These are phyloP conservation scores for Brachionus manjavacas DNA, from an alignment of 1,140 invertebrate genomes.

Conservation along the genomic window DNA sequence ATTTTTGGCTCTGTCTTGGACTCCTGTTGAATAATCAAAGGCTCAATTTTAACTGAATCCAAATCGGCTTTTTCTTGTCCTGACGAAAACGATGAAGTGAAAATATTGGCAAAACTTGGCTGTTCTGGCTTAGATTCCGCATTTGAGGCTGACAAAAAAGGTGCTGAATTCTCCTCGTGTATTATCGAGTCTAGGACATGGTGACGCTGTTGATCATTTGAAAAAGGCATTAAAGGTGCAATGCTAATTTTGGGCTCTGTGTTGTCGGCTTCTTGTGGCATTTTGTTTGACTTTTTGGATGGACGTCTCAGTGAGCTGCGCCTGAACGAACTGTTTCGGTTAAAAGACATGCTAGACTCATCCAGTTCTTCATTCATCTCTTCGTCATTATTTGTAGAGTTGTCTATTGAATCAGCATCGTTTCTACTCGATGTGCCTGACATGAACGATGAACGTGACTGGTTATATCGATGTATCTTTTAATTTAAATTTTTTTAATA, in stretches of 20 bases:
- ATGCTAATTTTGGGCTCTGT: neutral
- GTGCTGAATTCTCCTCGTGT: neutral
- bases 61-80: neutral
- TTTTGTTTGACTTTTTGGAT: neutral
- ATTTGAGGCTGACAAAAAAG: neutral
- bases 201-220: conserved; percentile 10
- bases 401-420: conserved; percentile 15
- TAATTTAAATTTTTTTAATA: neutral
- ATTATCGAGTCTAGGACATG: conserved; percentile 11
- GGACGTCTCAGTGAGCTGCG: conserved; percentile 10
- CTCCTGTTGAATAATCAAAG: neutral
- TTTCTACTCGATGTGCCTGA: conserved; percentile 19
- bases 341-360: conserved; percentile 1
- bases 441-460: neutral
- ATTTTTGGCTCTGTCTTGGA: neutral
- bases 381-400: neutral
- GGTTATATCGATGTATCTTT: conserved; percentile 23
- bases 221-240: neutral
- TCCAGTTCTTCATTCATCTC: neutral
- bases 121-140: neutral
- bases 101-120: conserved; percentile 37
- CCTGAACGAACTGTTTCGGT: conserved; percentile 7
- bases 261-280: neutral
- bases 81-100: neutral
- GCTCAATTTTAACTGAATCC: neutral